Conservation (phyloP, 2,113 vertebrate species). For the Ciconia maguari region DNA sequence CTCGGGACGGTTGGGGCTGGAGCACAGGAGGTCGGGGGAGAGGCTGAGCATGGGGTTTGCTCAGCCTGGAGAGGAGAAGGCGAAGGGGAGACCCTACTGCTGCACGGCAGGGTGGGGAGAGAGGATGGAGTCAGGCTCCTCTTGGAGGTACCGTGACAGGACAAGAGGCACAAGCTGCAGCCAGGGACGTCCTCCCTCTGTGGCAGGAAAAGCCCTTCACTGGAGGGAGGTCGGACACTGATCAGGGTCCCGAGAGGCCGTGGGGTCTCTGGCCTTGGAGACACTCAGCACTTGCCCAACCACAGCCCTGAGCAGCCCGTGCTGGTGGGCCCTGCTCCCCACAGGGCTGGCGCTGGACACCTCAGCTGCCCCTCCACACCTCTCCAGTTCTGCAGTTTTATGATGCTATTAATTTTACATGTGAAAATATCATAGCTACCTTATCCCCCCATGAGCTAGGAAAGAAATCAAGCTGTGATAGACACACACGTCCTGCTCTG, state of each 20-base stretch:
- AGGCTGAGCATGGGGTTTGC: background rate
- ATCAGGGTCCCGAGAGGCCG: rapidly evolving
- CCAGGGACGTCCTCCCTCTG: background rate
- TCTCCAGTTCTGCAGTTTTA: rapidly evolving
- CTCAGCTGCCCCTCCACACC: too few relatives aligned
- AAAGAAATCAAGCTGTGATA: background rate
- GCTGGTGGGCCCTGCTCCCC: background rate
- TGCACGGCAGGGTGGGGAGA: background rate
- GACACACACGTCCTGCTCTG: too few relatives aligned
- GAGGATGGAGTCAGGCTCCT: background rate
- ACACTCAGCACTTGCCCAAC: background rate
- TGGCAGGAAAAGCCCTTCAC: background rate
- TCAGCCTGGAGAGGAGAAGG: background rate
- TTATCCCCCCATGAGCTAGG: background rate
- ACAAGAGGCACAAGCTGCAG: background rate
- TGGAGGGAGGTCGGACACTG: rapidly evolving
- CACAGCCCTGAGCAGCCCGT: background rate
- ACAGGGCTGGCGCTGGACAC: background rate
- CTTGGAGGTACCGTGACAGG: background rate
- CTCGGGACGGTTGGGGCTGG: background rate
- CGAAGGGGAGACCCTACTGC: background rate
- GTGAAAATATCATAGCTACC: background rate
- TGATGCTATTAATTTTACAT: background rate
- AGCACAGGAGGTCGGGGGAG: background rate
- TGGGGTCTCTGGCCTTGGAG: background rate